A percentile compares a stretch with the other conserved stretches of the same genome.
These are phyloP conservation scores for Mya arenaria DNA, from an alignment of 1,140 invertebrate genomes.

Conservation along the genomic window DNA sequence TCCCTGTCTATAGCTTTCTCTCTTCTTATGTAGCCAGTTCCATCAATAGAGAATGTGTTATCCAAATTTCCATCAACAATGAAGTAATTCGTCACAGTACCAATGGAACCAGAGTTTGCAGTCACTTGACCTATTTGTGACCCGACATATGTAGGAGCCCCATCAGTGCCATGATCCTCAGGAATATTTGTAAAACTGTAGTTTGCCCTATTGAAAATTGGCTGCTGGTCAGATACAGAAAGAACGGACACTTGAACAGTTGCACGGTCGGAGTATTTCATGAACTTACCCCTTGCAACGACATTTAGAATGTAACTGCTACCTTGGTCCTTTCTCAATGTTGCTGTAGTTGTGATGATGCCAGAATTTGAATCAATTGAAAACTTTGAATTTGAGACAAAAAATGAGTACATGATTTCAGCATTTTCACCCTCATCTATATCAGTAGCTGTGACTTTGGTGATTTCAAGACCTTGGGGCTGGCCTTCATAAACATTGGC, in stretches of 20 bases:
- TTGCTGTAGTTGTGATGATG: conserved; percentile 61
- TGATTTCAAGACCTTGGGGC: conserved; percentile 83
- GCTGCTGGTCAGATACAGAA: conserved; percentile 59
- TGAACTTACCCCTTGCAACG: conserved; percentile 63
- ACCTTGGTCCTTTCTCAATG: conserved; percentile 29
- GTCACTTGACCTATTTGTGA: conserved; percentile 90
- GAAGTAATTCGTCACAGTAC: conserved; percentile 85
- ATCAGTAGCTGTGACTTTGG: conserved; percentile 89
- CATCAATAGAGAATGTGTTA: conserved; percentile 78
- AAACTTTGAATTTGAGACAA: conserved; percentile 64
- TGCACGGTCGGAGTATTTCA: conserved; percentile 55
- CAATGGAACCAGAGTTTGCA: conserved; percentile 81
- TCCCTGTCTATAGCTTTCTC: conserved; percentile 76
- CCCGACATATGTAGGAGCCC: conserved; percentile 81
- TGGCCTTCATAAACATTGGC: conserved; percentile 88
- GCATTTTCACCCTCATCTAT: conserved; percentile 91
- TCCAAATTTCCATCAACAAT: conserved; percentile 89
- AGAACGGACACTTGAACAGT: conserved; percentile 67
- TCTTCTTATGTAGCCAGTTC: conserved; percentile 78
- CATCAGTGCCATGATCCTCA: conserved; percentile 86
- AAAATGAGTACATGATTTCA: conserved; percentile 72
- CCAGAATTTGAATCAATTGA: conserved; percentile 66
- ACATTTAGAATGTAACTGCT: conserved; percentile 62
- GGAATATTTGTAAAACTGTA: conserved; percentile 91
- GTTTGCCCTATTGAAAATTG: conserved; percentile 77